phyloP scores from a whole-genome alignment of 2,888 invertebrate species.

The Drosophila parthenogenetica region DNA sequence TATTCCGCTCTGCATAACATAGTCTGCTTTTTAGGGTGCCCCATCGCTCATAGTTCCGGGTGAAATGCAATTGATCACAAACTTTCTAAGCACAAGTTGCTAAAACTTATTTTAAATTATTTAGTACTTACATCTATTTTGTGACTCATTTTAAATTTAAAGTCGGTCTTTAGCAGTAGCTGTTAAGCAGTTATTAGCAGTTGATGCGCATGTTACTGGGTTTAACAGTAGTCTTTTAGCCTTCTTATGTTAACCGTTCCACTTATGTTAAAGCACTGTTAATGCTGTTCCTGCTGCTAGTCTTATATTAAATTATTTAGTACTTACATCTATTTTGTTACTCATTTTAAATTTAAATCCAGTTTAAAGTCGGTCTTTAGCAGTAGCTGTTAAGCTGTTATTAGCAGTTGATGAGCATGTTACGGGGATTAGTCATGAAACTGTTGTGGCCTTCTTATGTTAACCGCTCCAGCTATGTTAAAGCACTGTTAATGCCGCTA shows the following conservation, averaged over 20 bases:
- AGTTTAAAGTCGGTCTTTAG: neutral
- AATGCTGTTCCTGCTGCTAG: neutral
- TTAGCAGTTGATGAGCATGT: neutral
- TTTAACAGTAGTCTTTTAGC: neutral
- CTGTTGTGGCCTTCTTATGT: neutral
- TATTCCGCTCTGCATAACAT: slow-evolving; percentile 3
- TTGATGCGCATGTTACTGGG: neutral
- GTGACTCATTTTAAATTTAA: neutral
- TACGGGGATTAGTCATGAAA: neutral
- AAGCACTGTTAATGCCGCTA: neutral
- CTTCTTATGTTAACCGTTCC: neutral
- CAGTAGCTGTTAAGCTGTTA: neutral
- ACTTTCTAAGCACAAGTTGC: neutral
- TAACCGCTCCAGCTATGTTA: neutral
- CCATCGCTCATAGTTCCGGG: slow-evolving; percentile 19
- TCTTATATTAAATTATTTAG: too few species aligned
- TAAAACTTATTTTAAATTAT: too few species aligned
- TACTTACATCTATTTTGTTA: too few species aligned
- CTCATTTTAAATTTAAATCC: neutral
- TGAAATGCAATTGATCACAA: slow-evolving; percentile 32
- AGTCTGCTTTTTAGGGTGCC: neutral
- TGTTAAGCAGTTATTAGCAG: neutral
- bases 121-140: too few species aligned
- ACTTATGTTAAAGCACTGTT: neutral
- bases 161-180: neutral